Percentiles rank a stretch among this genome's conserved stretches.
Conservation (phyloP, 30 jellyfish, hydroid and myxozoan species). For the Aurelia aurita region DNA sequence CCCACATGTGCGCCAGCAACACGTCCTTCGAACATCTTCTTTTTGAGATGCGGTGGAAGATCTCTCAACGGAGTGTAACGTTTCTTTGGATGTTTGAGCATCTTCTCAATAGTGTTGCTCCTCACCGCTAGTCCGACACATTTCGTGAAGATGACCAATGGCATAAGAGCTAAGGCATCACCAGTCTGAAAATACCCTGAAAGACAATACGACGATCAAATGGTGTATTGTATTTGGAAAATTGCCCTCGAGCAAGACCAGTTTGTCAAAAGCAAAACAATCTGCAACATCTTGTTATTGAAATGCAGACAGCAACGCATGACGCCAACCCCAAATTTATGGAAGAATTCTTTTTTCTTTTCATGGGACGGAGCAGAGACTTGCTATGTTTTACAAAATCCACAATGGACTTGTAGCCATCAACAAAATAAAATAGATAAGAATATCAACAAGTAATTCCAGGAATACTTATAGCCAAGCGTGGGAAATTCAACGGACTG, state of each 20-base stretch:
- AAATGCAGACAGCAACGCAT: no score
- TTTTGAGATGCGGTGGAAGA: constrained; percentile 84
- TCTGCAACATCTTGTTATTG: no score
- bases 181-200: constrained; percentile 87
- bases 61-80: constrained; percentile 76
- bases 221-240: not conserved
- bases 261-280: not conserved
- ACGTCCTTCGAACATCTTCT: constrained; percentile 34
- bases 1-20: constrained; percentile 29
- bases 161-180: constrained; percentile 87
- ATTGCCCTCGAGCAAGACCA: not conserved
- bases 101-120: constrained; percentile 77
- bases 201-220: not conserved
- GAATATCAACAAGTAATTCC: no score
- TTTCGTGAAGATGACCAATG: constrained; percentile 60
- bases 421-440: no score
- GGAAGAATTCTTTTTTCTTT: no score
- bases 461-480: no score
- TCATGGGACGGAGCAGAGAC: no score
- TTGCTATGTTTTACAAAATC: no score
- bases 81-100: constrained; percentile 73
- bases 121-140: constrained; percentile 61
- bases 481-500: no score
- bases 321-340: no score
- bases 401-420: no score